phyloP scores from a whole-genome alignment of 1,140 invertebrate species.

The Drosophila funebris region DNA sequence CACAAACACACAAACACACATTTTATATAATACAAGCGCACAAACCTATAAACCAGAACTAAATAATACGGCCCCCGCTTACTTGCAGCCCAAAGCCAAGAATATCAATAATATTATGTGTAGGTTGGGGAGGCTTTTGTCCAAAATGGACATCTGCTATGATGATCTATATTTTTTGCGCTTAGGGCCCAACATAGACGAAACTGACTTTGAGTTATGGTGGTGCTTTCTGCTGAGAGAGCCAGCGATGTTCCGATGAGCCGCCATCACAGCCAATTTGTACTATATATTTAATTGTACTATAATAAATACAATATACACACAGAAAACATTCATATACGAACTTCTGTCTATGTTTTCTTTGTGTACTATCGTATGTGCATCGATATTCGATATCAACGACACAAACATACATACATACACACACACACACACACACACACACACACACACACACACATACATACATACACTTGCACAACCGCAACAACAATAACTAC shows the following conservation, averaged over 20 bases:
- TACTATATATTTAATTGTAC: conserved; percentile 33
- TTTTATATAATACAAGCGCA: not conserved
- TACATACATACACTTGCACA: not conserved
- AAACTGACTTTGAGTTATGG: conserved; percentile 83
- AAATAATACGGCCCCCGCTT: conserved; percentile 44
- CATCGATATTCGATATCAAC: conserved; percentile 54
- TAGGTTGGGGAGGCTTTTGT: conserved; percentile 29
- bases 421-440: not conserved
- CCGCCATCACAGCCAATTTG: conserved; percentile 46
- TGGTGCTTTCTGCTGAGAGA: conserved; percentile 83
- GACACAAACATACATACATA: conserved; percentile 10
- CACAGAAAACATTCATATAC: conserved; percentile 54
- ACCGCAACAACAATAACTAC: not conserved
- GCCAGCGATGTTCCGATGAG: conserved; percentile 68
- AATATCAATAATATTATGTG: conserved; percentile 14
- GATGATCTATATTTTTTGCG: conserved; percentile 31
- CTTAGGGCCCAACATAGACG: conserved; percentile 80
- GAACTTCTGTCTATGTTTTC: conserved; percentile 49
- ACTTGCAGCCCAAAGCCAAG: conserved; percentile 77
- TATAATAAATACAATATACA: conserved; percentile 60
- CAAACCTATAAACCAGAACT: conserved; percentile 2
- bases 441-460: not conserved
- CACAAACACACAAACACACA: conserved; percentile 2
- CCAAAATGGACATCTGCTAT: conserved; percentile 1
- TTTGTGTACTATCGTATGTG: conserved; percentile 71